Evolutionary conservation across 2,888 invertebrate species (phyloP).

Genomic region (Ennomos fuscantarius): DNA sequence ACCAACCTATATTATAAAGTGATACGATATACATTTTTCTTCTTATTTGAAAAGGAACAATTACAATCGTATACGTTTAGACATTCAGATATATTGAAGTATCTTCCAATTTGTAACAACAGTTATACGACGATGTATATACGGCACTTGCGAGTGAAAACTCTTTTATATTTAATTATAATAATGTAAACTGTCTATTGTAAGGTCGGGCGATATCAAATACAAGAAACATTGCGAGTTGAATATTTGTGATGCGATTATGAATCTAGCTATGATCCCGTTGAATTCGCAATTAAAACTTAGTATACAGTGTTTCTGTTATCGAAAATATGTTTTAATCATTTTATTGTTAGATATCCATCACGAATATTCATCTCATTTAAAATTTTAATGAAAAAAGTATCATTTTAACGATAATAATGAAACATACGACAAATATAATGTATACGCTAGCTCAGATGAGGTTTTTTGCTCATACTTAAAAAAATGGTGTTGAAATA

Average conservation of each 20-base stretch:
- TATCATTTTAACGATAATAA: constrained; percentile 86
- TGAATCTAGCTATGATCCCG: constrained; percentile 1
- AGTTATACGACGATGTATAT: constrained; percentile 82
- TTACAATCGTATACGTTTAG: constrained; percentile 91
- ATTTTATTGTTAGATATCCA: constrained; percentile 39
- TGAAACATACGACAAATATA: constrained; percentile 86
- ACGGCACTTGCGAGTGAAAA: constrained; percentile 77
- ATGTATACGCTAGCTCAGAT: constrained; percentile 91
- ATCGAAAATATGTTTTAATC: constrained; percentile 38
- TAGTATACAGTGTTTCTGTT: constrained; percentile 12
- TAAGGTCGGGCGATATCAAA: constrained; percentile 75
- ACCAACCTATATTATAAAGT: constrained; percentile 73
- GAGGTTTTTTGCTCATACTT: constrained; percentile 87
- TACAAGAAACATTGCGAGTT: constrained; percentile 42
- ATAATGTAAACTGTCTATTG: constrained; percentile 74
- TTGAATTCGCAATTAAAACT: constrained; percentile 7
- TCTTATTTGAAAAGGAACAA: constrained; percentile 78
- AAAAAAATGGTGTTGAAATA: constrained; percentile 81
- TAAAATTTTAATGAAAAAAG: constrained; percentile 74
- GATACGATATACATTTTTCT: constrained; percentile 72
- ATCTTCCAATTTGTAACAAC: constrained; percentile 80
- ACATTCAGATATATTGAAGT: constrained; percentile 68
- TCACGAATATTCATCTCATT: constrained; percentile 59
- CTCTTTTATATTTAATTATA: constrained; percentile 83
- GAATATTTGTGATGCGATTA: constrained; percentile 49